Evolutionary conservation across 30 jellyfish, hydroid and myxozoan species (phyloP).

Genomic region (Sanderia malayensis): DNA sequence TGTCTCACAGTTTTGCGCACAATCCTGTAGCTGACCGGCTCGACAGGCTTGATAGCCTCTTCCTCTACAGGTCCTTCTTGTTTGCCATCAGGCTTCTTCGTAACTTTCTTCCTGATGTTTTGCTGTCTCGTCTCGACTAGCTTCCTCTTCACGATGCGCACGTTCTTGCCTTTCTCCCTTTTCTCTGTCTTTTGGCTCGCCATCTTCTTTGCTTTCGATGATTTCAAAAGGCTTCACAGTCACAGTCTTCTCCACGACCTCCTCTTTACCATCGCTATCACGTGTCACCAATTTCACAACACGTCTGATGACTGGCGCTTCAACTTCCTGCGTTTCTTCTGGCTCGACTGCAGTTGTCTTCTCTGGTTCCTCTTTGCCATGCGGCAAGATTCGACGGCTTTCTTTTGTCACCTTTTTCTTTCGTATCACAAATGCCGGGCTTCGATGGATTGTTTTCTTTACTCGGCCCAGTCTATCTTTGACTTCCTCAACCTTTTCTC

Average conservation of each 20-base stretch:
- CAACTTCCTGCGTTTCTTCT: constrained; percentile 15
- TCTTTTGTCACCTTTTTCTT: constrained; percentile 28
- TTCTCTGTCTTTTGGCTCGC: constrained; percentile 48
- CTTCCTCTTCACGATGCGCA: constrained; percentile 12
- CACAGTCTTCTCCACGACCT: constrained; percentile 60
- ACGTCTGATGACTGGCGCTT: constrained; percentile 20
- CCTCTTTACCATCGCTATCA: constrained; percentile 48
- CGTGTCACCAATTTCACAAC: constrained; percentile 36
- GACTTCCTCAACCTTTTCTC: neutral
- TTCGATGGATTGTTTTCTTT: constrained; percentile 9
- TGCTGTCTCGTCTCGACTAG: constrained; percentile 3
- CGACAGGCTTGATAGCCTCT: constrained; percentile 7
- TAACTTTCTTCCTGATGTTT: neutral
- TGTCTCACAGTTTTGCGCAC: constrained; percentile 4
- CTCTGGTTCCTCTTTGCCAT: constrained; percentile 26
- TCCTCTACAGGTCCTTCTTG: constrained; percentile 2
- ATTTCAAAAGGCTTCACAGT: constrained; percentile 11
- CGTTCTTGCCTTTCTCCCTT: constrained; percentile 39
- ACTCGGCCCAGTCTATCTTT: constrained; percentile 18
- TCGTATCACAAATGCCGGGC: constrained; percentile 21
- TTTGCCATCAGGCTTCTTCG: neutral
- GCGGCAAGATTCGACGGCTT: constrained; percentile 26
- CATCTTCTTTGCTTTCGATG: constrained; percentile 13
- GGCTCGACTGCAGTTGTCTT: constrained; percentile 45
- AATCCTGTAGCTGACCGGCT: constrained; percentile 12